Conservation (phyloP, 2,888 invertebrate genomes). For the Chrysodeixis includens region DNA sequence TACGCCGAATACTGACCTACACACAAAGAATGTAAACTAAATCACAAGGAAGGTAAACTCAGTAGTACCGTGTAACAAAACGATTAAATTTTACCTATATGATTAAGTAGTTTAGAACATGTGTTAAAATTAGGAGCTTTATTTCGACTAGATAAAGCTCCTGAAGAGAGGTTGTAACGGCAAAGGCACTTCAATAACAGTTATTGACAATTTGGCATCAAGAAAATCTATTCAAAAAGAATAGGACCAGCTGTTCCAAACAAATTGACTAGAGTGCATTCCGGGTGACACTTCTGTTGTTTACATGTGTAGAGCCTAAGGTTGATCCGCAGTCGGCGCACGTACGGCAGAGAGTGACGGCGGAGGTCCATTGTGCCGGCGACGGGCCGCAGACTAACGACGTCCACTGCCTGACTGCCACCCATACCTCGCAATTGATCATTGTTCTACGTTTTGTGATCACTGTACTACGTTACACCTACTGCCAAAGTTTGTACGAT, state of each 20-base stretch:
- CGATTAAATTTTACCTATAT: neutral
- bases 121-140: too few species aligned
- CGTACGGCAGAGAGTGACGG: slow-evolving; percentile 45
- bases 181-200: too few species aligned
- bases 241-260: too few species aligned
- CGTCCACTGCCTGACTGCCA: slow-evolving; percentile 29
- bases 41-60: neutral
- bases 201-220: too few species aligned
- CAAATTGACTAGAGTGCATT: too few species aligned
- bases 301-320: neutral
- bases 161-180: too few species aligned
- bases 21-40: neutral
- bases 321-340: slow-evolving; percentile 41
- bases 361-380: slow-evolving; percentile 46
- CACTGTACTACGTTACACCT: slow-evolving; percentile 26
- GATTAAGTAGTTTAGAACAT: too few species aligned
- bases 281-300: slow-evolving; percentile 24
- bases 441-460: slow-evolving; percentile 38
- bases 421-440: slow-evolving; percentile 43
- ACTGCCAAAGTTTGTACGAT: slow-evolving; percentile 19
- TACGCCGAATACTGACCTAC: neutral
- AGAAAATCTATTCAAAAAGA: too few species aligned
- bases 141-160: too few species aligned
- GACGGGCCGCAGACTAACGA: slow-evolving; percentile 43
- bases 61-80: neutral